Conservation (phyloP, 2,888 invertebrate species). For the Diarsia dahlii region DNA sequence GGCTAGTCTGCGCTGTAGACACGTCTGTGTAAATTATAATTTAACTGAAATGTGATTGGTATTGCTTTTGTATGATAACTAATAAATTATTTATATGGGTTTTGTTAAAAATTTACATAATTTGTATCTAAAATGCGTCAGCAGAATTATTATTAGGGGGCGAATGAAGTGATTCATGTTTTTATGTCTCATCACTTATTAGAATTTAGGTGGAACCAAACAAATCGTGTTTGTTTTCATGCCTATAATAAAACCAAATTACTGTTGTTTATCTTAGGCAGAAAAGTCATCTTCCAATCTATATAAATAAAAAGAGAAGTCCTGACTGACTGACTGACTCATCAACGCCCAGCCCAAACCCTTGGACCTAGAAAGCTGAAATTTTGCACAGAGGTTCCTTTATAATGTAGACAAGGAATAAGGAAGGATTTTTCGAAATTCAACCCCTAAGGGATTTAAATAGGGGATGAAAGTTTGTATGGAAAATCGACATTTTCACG, state of each 20-base stretch:
- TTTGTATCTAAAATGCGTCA: neutral
- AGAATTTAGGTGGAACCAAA: neutral
- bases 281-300: neutral
- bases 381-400: too few relatives aligned
- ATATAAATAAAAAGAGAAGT: too few relatives aligned
- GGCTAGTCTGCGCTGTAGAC: constrained; percentile 28
- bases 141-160: neutral
- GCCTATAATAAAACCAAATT: neutral
- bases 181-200: neutral
- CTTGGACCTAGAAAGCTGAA: too few relatives aligned
- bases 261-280: neutral
- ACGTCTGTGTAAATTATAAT: neutral
- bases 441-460: too few relatives aligned
- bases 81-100: constrained; percentile 5
- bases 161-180: neutral
- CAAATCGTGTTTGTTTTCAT: neutral
- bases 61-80: neutral
- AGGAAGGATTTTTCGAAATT: too few relatives aligned
- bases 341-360: too few relatives aligned
- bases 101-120: constrained; percentile 11
- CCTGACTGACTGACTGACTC: too few relatives aligned
- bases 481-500: too few relatives aligned
- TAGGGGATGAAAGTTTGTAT: too few relatives aligned
- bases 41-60: neutral
- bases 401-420: too few relatives aligned